Percentiles rank a stretch among this genome's conserved stretches.
phyloP scores from a whole-genome alignment of 2,888 invertebrate genomes.

The Ditylenchus weischeri region DNA sequence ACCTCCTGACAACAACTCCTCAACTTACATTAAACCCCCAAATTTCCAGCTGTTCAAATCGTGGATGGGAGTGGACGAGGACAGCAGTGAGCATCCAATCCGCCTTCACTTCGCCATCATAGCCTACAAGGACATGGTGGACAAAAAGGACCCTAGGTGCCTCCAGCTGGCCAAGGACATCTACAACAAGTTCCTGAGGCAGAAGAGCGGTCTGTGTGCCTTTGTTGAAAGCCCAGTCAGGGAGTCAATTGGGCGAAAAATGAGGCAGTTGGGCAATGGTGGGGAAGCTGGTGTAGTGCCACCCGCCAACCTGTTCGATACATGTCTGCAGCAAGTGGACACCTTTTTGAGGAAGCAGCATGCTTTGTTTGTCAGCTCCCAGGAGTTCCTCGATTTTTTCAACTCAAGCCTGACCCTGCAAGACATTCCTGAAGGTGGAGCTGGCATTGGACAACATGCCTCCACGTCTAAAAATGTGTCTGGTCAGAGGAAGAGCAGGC shows the following conservation, averaged over 20 bases:
- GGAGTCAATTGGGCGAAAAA: conserved; percentile 31
- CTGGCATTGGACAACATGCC: background rate
- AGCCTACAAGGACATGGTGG: conserved; percentile 45
- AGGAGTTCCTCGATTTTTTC: conserved; percentile 51
- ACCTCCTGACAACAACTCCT: background rate
- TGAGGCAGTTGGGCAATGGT: conserved; percentile 11
- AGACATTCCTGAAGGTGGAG: background rate
- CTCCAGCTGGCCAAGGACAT: conserved; percentile 44
- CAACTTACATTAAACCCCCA: background rate
- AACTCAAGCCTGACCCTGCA: conserved; percentile 29
- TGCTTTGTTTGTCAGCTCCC: conserved; percentile 44
- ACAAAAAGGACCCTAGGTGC: conserved; percentile 36
- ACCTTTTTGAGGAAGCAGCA: conserved; percentile 43
- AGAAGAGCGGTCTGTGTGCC: conserved; percentile 38
- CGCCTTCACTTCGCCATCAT: conserved; percentile 48
- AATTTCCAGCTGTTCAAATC: conserved; percentile 32
- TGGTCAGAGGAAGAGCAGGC: background rate
- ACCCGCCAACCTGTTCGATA: conserved; percentile 29
- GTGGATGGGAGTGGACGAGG: conserved; percentile 32
- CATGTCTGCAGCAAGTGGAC: conserved; percentile 30
- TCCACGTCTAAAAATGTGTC: no score
- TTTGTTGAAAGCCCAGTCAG: conserved; percentile 36
- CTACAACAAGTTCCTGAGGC: conserved; percentile 41
- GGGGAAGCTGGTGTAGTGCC: background rate
- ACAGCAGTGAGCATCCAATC: conserved; percentile 40